Evolutionary conservation across 2,888 invertebrate genomes (phyloP), one percentile per base, ranked within the genome.

Genomic region (Drosophila kambysellisi): DNA sequence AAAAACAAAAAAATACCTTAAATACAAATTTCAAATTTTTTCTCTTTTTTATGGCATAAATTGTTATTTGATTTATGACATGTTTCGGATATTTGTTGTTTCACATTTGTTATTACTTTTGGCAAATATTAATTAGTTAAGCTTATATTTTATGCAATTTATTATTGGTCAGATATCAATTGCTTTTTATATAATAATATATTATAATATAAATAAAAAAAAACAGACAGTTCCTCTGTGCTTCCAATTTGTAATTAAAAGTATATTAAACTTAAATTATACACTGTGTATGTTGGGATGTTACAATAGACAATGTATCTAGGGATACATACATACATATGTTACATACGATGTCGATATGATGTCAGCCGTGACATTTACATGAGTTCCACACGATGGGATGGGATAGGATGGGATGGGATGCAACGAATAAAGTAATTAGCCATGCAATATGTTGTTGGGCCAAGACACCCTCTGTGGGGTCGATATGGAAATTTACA

Each of bases 401-500:
- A 9, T 29, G 29, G 9, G 29, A 17, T 17, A 15, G 5, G 17
- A 9, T 29, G 29, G 9, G 50, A 17, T n/a, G 51, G 52, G 41
- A 70, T 62, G 64, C 37, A 48, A 65, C 62, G 67, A 60, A 73
- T 73, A 54, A 75, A 56, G 75, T 83, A 89, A 85, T 85, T 89
- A 89, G 85, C 81, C 83, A 50, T 76, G 75, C 66, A 70, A 83
- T 81, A 73, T 76, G 65, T 43, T 17, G 25, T 41, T 37, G 41
- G 41, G n/a, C n/a, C 17, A 25, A 25, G 25, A 29, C 30, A 39
- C n/a, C 37, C 59, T 58, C 57, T 51, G 46, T 50, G 61, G 70
- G 68, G 39, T 65, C 61, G 54, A 72, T 89, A 85, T 88, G 89
- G 86, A 82, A 85, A 83, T 83, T 73, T 46, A 53, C 48, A 52